A percentile compares a stretch with the other conserved stretches of the same genome.
Conservation (phyloP, 2,888 invertebrate genomes). For the Griposia aprilina region DNA sequence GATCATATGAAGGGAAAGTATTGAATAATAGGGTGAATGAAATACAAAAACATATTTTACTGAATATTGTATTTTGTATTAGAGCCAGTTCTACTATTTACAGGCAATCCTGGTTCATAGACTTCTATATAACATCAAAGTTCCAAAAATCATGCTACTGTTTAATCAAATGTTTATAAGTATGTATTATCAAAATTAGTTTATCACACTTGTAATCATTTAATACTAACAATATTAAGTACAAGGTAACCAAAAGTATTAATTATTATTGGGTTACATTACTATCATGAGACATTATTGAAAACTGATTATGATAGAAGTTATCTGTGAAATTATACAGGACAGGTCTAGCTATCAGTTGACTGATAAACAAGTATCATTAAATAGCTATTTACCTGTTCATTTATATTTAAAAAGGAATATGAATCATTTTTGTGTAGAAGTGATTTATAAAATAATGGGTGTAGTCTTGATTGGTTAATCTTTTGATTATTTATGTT, state of each 20-base stretch:
- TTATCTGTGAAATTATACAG: constrained; percentile 48
- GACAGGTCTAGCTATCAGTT: constrained; percentile 48
- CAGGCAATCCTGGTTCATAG: neutral
- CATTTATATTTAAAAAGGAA: neutral
- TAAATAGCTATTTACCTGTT: constrained; percentile 43
- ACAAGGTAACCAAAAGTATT: constrained; percentile 28
- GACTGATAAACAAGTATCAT: constrained; percentile 55
- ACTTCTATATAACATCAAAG: neutral
- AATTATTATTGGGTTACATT: constrained; percentile 34
- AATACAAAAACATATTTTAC: neutral
- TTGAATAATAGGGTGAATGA: neutral
- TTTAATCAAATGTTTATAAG: constrained; percentile 12
- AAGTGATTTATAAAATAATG: constrained; percentile 34
- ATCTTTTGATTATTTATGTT: constrained; percentile 15
- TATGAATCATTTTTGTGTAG: constrained; percentile 30
- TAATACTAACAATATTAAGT: constrained; percentile 10
- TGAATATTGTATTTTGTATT: too few relatives aligned
- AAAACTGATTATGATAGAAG: constrained; percentile 54
- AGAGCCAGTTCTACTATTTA: neutral
- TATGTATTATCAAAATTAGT: constrained; percentile 25
- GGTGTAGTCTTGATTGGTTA: neutral
- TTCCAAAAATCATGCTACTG: constrained; percentile 10
- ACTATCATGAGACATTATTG: constrained; percentile 43
- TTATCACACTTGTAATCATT: constrained; percentile 21
- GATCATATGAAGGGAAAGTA: neutral